These are phyloP conservation scores for Silvanus unidentatus DNA, from an alignment of 2,888 invertebrate species.

Conservation along the genomic window DNA sequence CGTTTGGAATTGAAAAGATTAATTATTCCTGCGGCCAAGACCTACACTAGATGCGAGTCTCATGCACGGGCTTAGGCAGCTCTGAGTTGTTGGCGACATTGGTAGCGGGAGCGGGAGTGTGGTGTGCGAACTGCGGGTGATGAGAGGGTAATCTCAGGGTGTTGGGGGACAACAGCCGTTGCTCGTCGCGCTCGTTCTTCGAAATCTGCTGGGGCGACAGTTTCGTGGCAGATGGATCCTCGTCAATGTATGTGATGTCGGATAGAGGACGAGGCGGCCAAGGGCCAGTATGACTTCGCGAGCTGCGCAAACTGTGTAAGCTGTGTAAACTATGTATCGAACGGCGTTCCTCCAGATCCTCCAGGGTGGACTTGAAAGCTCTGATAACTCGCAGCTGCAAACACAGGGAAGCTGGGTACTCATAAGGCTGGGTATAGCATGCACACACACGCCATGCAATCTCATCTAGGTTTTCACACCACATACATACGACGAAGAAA, in stretches of 20 bases:
- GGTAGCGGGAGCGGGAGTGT: constrained; percentile 50
- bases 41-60: constrained; percentile 61
- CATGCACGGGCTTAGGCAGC: constrained; percentile 62
- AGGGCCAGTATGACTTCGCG: constrained; percentile 69
- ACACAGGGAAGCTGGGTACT: constrained; percentile 55
- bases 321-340: constrained; percentile 96
- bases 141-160: constrained; percentile 50
- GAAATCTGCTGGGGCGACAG: constrained; percentile 38
- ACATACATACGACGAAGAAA: constrained; percentile 5
- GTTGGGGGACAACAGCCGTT: constrained; percentile 45
- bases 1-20: background rate
- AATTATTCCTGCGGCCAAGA: constrained; percentile 35
- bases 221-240: constrained; percentile 43
- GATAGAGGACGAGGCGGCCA: constrained; percentile 60
- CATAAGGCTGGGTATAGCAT: constrained; percentile 44
- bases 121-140: constrained; percentile 52
- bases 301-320: constrained; percentile 77
- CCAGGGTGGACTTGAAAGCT: constrained; percentile 98
- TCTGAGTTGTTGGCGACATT: constrained; percentile 54
- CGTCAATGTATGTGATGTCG: constrained; percentile 70
- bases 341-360: constrained; percentile 98
- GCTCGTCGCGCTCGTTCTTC: constrained; percentile 42
- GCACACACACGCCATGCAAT: constrained; percentile 33
- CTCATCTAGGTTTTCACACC: constrained; percentile 15
- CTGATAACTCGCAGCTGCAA: constrained; percentile 99